Evolutionary conservation across 2,797 vertebrate genomes (phyloP).

Genomic region (Coluber constrictor): DNA sequence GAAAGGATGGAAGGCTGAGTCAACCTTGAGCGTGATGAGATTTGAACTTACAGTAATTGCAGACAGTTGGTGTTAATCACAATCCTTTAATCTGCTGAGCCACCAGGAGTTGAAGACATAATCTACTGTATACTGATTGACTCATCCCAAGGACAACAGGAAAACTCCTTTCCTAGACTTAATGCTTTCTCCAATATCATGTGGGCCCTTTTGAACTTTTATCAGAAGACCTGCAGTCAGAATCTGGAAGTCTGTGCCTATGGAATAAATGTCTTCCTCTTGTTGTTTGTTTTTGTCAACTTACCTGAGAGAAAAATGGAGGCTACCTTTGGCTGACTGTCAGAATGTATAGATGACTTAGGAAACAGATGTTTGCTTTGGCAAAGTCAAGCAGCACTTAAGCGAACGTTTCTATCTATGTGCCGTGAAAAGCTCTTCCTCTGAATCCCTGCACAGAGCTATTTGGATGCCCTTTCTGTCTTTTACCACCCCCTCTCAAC

Average conservation of each 20-base stretch:
- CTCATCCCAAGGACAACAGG: background rate
- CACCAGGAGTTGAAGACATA: background rate
- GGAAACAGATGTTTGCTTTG: background rate
- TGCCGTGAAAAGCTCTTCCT: background rate
- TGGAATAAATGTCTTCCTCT: background rate
- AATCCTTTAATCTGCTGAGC: too few species aligned
- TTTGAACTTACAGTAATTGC: too few species aligned
- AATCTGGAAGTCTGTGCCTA: background rate
- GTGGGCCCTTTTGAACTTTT: background rate
- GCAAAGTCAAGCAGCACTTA: background rate
- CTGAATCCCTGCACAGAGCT: background rate
- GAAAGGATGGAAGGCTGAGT: too few species aligned
- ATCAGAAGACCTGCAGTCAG: too few species aligned
- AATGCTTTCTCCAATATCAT: background rate
- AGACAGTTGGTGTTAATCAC: too few species aligned
- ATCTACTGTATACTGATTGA: too few species aligned
- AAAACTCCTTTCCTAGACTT: background rate
- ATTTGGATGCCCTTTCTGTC: background rate
- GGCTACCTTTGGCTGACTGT: background rate
- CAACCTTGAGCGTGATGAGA: too few species aligned
- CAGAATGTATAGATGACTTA: background rate
- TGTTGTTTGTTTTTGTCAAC: background rate
- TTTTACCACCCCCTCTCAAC: background rate
- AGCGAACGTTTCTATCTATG: background rate
- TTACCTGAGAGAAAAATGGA: background rate